phyloP scores from a whole-genome alignment of 2,113 vertebrate genomes.

The Tricholaema leucomelas region DNA sequence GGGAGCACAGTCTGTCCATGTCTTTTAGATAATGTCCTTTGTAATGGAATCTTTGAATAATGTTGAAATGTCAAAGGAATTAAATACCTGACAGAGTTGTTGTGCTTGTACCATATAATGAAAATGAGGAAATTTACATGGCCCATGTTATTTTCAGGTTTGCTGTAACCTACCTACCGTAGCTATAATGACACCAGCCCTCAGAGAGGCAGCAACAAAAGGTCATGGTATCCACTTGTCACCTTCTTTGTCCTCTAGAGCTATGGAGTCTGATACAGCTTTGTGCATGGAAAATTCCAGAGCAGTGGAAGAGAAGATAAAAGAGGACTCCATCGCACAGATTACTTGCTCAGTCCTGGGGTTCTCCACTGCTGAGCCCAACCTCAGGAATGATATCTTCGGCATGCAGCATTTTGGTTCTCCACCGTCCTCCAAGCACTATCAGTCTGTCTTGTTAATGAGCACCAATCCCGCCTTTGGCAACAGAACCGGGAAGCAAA shows the following conservation, averaged over 20 bases:
- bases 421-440: conserved; percentile 71
- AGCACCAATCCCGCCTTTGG: conserved; percentile 73
- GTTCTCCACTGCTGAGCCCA: conserved; percentile 74
- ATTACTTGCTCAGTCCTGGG: conserved; percentile 80
- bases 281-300: conserved; percentile 73
- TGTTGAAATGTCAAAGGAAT: not conserved
- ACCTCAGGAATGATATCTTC: conserved; percentile 72
- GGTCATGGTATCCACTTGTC: conserved; percentile 84
- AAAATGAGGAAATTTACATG: conserved; percentile 67
- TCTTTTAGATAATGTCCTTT: conserved; percentile 24
- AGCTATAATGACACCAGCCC: conserved; percentile 88
- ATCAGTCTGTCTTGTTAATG: conserved; percentile 78
- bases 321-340: conserved; percentile 76
- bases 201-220: conserved; percentile 85
- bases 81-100: not conserved
- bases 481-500: conserved; percentile 69
- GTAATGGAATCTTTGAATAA: not conserved
- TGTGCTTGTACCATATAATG: conserved; percentile 21
- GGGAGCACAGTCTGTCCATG: not conserved
- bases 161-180: conserved; percentile 70
- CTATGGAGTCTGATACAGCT: conserved; percentile 80
- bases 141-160: conserved; percentile 77
- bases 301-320: conserved; percentile 78
- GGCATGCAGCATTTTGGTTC: conserved; percentile 75
- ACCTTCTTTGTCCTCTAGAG: conserved; percentile 76